phyloP scores from a whole-genome alignment of 2,888 invertebrate species.

The Hirtodrosophila confusa region DNA sequence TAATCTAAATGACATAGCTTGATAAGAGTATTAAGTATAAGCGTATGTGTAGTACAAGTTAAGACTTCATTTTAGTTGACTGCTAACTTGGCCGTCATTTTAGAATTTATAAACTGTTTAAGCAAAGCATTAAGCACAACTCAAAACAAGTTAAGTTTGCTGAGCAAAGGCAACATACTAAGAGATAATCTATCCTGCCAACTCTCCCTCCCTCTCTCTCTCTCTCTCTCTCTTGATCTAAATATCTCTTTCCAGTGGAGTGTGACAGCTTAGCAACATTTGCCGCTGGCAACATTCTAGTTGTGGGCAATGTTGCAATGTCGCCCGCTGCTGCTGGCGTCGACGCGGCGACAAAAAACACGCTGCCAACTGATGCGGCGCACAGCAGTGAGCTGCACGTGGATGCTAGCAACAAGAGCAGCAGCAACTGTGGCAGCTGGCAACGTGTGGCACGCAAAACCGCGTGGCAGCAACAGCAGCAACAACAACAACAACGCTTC shows the following conservation, averaged over 20 bases:
- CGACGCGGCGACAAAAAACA: conserved; percentile 77
- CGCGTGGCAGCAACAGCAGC: conserved; percentile 46
- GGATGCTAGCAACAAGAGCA: conserved; percentile 31
- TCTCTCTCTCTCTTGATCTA: conserved; percentile 3
- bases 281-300: conserved; percentile 40
- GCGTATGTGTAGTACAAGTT: background rate
- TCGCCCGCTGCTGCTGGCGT: conserved; percentile 69
- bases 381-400: conserved; percentile 66
- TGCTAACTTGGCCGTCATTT: background rate
- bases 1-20: too few relatives aligned
- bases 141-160: too few relatives aligned
- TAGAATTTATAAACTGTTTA: conserved; percentile 1
- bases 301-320: conserved; percentile 47
- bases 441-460: conserved; percentile 52
- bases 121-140: too few relatives aligned
- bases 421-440: conserved; percentile 33
- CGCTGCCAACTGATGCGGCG: conserved; percentile 79
- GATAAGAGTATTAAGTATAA: background rate
- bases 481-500: conserved; percentile 46
- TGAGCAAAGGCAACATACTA: too few relatives aligned
- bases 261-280: conserved; percentile 50
- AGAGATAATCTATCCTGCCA: too few relatives aligned
- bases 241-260: conserved; percentile 16
- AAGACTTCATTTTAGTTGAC: conserved; percentile 3
- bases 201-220: background rate